Evolutionary conservation across 1,140 invertebrate species (phyloP).

Genomic region (Leptopilina clavipes): DNA sequence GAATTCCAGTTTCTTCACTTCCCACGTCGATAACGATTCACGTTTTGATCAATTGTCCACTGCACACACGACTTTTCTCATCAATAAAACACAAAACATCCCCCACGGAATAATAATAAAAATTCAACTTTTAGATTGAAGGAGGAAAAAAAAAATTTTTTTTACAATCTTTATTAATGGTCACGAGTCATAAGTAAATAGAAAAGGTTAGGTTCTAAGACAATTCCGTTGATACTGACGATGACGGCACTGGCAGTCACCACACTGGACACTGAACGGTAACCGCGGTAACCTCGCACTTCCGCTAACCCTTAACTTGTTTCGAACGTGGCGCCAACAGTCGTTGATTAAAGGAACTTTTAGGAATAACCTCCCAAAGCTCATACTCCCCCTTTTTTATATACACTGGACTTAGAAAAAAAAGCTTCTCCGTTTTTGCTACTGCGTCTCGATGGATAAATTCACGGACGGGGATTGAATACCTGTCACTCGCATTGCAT

Average conservation of each 20-base stretch:
- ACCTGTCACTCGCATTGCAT: neutral
- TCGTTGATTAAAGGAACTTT: neutral
- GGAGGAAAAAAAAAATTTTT: neutral
- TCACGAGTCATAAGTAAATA: neutral
- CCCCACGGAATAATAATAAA: neutral
- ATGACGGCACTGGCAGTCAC: constrained; percentile 21
- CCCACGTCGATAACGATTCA: neutral
- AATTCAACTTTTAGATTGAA: neutral
- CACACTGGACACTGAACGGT: constrained; percentile 1
- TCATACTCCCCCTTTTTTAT: neutral
- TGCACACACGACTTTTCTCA: neutral
- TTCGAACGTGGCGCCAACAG: neutral
- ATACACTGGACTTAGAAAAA: too few species aligned
- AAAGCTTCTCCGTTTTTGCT: neutral
- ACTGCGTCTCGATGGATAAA: neutral
- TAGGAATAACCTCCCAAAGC: neutral
- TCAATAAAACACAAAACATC: neutral
- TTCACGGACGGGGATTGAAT: neutral
- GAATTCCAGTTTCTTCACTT: constrained; percentile 6
- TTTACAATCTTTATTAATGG: neutral
- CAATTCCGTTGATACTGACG: neutral
- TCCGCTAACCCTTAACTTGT: constrained; percentile 1
- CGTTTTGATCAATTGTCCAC: constrained; percentile 11
- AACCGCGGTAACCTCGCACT: constrained; percentile 21
- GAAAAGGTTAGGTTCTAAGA: neutral